Evolutionary conservation across 2,888 invertebrate genomes (phyloP), one percentile per base, ranked within the genome.

Genomic region (Meganola albula): DNA sequence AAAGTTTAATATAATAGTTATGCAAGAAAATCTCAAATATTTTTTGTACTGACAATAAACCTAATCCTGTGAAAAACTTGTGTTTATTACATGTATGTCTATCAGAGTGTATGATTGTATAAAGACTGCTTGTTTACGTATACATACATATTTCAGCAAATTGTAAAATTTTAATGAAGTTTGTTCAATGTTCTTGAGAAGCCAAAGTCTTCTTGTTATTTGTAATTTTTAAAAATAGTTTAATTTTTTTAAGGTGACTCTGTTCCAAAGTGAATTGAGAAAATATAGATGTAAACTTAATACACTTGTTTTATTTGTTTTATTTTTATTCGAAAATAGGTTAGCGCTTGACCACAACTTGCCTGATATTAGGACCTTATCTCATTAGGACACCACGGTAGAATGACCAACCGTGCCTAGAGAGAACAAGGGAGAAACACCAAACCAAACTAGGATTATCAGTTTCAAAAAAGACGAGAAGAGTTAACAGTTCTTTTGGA

Each of bases 161-260:
- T 42, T 45, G 49, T 58, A 47, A 47, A 46, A 51, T 55, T 58
- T 53, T 48, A 54, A 64, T 66, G 62, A 63, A 70, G 55, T 62
- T 62, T 59, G 57, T 72, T 72, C 54, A 69, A 65, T 63, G 64
- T 67, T 69, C 53, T 48, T 58, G 50, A 67, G 79, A 72, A 83
- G 80, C 82, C 80, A 79, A 82, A 83, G 80, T 76, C 79, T 84
- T 84, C 82, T 75, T 64, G 50, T 60, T 72, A 51, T 37, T 58
- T 68, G 64, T 68, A 55, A 56, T 47, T 65, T 63, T 53, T 57
- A 54, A 42, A 75, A 67, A 60, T 48, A 56, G 71, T 63, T 66
- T 56, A 52, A 67, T 58, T 68, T 63, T 44, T 69, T 34, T 53
- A 60, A 57, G 53, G 49, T 46, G 51, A 52, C 43, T 53, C 40